phyloP scores from a whole-genome alignment of 2,888 invertebrate genomes.

The Caenorhabditis sp. region DNA sequence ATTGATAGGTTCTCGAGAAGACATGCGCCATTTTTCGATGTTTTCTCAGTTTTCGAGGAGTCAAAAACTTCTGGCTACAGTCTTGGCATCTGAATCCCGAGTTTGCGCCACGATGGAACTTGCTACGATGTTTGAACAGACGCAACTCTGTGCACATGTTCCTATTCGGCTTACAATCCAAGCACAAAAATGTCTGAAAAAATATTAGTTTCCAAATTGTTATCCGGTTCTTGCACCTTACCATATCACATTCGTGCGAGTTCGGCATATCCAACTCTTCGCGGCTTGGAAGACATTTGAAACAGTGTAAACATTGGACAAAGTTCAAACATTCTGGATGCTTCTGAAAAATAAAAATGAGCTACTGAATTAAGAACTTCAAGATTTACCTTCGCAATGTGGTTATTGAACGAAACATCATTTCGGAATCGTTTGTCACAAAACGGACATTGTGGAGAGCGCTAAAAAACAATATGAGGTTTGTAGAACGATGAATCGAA shows the following conservation, averaged over 20 bases:
- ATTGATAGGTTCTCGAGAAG: slow-evolving; percentile 68
- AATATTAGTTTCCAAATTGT: too few relatives aligned
- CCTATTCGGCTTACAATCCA: slow-evolving; percentile 69
- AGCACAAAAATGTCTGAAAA: slow-evolving; percentile 60
- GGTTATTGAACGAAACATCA: slow-evolving; percentile 69
- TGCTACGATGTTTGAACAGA: slow-evolving; percentile 50
- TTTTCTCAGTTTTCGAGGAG: slow-evolving; percentile 69
- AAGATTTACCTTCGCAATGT: slow-evolving; percentile 54
- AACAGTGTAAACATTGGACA: slow-evolving; percentile 69
- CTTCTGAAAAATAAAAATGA: slow-evolving; percentile 40
- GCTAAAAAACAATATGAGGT: slow-evolving; percentile 7
- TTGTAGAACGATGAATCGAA: background rate
- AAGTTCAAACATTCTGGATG: slow-evolving; percentile 68
- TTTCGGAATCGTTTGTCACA: slow-evolving; percentile 71
- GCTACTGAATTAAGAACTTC: background rate
- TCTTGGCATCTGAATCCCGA: slow-evolving; percentile 70
- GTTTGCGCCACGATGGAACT: slow-evolving; percentile 62
- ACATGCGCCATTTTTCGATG: slow-evolving; percentile 71
- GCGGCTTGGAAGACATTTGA: slow-evolving; percentile 60
- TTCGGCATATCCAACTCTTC: slow-evolving; percentile 52
- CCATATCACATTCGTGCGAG: slow-evolving; percentile 66
- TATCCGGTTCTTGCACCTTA: too few relatives aligned
- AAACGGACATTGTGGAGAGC: slow-evolving; percentile 71
- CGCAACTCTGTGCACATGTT: slow-evolving; percentile 66
- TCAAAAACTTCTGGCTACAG: slow-evolving; percentile 70